Percentiles rank a stretch among this genome's conserved stretches.
phyloP scores from a whole-genome alignment of 2,888 invertebrate species.

The Agrypnus murinus region DNA sequence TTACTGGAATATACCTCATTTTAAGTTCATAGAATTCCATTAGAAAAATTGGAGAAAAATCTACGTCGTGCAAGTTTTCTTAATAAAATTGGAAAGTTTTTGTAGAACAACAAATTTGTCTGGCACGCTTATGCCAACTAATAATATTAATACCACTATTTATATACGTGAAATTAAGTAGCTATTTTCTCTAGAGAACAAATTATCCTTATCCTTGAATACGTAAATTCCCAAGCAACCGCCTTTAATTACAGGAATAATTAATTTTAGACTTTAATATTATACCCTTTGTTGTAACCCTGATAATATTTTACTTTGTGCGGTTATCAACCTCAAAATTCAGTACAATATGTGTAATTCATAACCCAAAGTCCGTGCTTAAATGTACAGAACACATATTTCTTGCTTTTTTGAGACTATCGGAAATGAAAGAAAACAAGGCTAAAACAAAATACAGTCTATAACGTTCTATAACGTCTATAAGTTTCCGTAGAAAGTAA shows the following conservation, averaged over 20 bases:
- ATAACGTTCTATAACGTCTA: too few relatives aligned
- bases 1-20: not conserved
- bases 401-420: too few relatives aligned
- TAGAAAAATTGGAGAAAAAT: not conserved
- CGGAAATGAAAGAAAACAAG: too few relatives aligned
- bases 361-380: too few relatives aligned
- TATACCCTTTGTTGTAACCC: slow-evolving; percentile 28
- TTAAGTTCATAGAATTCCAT: not conserved
- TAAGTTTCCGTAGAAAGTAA: too few relatives aligned
- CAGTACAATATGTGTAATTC: too few relatives aligned
- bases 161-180: slow-evolving; percentile 39
- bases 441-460: too few relatives aligned
- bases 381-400: too few relatives aligned
- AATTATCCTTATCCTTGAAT: slow-evolving; percentile 42
- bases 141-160: slow-evolving; percentile 30
- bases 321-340: too few relatives aligned
- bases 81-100: not conserved
- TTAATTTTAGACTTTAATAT: slow-evolving; percentile 38
- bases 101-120: slow-evolving; percentile 26
- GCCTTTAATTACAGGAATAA: slow-evolving; percentile 40
- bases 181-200: slow-evolving; percentile 32
- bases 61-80: slow-evolving; percentile 6
- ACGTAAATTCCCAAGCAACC: slow-evolving; percentile 43
- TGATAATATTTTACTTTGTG: not conserved
- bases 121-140: slow-evolving; percentile 21